Conservation (phyloP, 2,797 vertebrate genomes). For the Tarsius wallacei region DNA sequence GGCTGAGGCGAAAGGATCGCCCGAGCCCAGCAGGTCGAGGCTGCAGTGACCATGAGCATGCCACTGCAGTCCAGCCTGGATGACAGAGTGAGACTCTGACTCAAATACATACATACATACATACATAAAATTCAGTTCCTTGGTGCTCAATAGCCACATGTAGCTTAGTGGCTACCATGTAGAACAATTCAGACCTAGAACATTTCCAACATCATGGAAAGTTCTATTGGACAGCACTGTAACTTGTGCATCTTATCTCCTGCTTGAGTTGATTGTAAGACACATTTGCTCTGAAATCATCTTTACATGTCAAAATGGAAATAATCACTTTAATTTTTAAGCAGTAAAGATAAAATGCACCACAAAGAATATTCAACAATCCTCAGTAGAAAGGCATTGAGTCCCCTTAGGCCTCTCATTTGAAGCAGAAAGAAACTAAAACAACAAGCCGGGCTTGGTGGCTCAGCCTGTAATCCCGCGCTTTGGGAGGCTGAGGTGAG, state of each 20-base stretch:
- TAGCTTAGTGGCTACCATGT: background rate
- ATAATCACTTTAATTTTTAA: conserved; percentile 68
- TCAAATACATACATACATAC: too few species aligned
- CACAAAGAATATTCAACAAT: conserved; percentile 15
- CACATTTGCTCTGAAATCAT: conserved; percentile 55
- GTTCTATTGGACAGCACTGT: background rate
- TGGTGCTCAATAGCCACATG: background rate
- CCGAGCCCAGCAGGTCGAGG: too few species aligned
- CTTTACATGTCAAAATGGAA: background rate
- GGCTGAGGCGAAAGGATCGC: too few species aligned
- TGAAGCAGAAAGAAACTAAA: conserved; percentile 59
- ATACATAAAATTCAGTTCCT: conserved; percentile 42
- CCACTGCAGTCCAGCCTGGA: too few species aligned
- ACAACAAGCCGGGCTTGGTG: too few species aligned
- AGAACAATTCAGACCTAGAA: background rate
- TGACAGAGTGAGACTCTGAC: too few species aligned
- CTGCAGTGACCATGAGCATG: too few species aligned
- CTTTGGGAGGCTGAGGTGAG: too few species aligned
- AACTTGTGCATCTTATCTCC: background rate
- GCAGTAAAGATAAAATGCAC: conserved; percentile 50
- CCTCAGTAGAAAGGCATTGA: conserved; percentile 48
- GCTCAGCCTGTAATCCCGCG: too few species aligned
- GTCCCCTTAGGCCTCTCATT: background rate
- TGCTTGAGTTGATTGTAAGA: conserved; percentile 19
- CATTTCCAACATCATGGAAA: conserved; percentile 13